Evolutionary conservation across 1,140 invertebrate species (phyloP).

Genomic region (Lepidurus couesii): DNA sequence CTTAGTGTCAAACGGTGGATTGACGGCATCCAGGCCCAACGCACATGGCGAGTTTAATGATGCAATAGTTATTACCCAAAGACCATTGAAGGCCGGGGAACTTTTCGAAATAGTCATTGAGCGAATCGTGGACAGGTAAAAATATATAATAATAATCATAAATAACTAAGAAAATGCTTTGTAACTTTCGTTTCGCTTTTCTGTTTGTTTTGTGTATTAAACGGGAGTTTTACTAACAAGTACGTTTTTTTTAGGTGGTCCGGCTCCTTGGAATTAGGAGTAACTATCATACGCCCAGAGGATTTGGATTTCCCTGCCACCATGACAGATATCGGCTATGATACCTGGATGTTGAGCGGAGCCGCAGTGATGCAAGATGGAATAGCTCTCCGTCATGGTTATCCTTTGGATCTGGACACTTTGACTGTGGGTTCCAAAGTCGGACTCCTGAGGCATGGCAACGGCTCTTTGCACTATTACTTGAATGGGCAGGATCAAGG

Average conservation of each 20-base stretch:
- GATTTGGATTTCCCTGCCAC: constrained; percentile 80
- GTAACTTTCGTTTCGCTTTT: constrained; percentile 27
- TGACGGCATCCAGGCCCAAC: constrained; percentile 75
- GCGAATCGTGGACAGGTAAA: constrained; percentile 86
- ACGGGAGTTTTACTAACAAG: not conserved
- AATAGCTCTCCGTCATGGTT: constrained; percentile 71
- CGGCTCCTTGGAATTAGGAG: constrained; percentile 49
- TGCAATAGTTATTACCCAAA: constrained; percentile 83
- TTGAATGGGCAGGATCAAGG: constrained; percentile 87
- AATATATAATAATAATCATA: not conserved
- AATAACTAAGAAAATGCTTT: too few relatives aligned
- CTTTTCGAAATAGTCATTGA: constrained; percentile 89
- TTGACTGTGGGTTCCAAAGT: constrained; percentile 67
- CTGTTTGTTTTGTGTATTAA: not conserved
- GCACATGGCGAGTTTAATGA: constrained; percentile 89
- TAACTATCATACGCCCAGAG: constrained; percentile 79
- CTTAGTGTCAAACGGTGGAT: constrained; percentile 72
- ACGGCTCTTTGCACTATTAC: constrained; percentile 81
- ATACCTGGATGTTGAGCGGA: constrained; percentile 87
- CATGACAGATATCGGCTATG: constrained; percentile 83
- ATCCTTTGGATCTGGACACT: constrained; percentile 74
- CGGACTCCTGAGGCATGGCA: constrained; percentile 79
- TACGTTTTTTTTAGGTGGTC: constrained; percentile 6
- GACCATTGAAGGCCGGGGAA: constrained; percentile 79
- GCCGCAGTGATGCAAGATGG: constrained; percentile 66